phyloP scores from a whole-genome alignment of 2,888 invertebrate species.

The Phengaris arion region DNA sequence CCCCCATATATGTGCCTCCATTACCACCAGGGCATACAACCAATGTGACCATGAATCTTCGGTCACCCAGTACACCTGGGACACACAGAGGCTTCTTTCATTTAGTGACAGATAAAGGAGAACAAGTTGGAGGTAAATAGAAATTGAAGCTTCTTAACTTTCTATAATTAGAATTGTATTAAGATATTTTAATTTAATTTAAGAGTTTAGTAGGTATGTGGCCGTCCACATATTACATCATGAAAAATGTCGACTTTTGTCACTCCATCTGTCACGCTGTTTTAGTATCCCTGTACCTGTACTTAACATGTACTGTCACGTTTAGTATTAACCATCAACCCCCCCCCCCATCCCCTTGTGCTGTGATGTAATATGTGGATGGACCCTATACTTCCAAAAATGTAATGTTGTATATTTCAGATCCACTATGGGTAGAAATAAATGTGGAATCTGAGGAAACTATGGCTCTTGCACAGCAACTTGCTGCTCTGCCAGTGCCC shows the following conservation, averaged over 20 bases:
- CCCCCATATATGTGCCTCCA: slow-evolving; percentile 82
- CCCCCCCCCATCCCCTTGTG: too few relatives aligned
- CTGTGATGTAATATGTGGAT: too few relatives aligned
- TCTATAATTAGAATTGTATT: too few relatives aligned
- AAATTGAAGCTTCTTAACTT: background rate
- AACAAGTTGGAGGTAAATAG: slow-evolving; percentile 92
- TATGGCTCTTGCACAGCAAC: slow-evolving; percentile 88
- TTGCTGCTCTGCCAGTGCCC: slow-evolving; percentile 75
- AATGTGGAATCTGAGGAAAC: slow-evolving; percentile 90
- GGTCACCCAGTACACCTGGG: slow-evolving; percentile 87
- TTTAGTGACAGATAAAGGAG: slow-evolving; percentile 90
- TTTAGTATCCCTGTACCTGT: too few relatives aligned
- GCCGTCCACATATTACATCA: too few relatives aligned
- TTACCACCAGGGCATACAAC: slow-evolving; percentile 87
- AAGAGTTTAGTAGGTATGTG: too few relatives aligned
- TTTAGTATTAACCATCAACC: too few relatives aligned
- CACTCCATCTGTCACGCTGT: too few relatives aligned
- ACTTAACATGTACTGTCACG: too few relatives aligned
- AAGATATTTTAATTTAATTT: too few relatives aligned
- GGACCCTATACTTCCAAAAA: background rate
- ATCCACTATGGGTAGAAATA: slow-evolving; percentile 89
- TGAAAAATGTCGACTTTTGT: too few relatives aligned
- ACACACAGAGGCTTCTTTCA: slow-evolving; percentile 93
- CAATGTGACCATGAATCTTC: slow-evolving; percentile 88
- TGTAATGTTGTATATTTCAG: slow-evolving; percentile 66